These are phyloP conservation scores for Lasiurus cinereus DNA, from an alignment of 2,113 vertebrate genomes.

Conservation along the genomic window DNA sequence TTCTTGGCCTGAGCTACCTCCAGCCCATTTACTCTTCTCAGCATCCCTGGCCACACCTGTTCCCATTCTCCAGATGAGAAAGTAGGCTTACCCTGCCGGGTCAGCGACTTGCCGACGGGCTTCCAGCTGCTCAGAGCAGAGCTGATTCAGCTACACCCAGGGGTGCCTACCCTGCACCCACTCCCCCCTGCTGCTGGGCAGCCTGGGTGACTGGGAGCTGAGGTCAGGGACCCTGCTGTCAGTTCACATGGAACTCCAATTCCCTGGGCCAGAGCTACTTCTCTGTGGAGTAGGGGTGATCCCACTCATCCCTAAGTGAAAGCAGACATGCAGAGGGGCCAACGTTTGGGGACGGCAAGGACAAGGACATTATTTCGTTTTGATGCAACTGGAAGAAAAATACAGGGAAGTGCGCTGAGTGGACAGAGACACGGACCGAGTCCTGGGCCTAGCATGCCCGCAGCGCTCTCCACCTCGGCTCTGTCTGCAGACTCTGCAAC, in stretches of 20 bases:
- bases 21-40: neutral
- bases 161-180: too few species aligned
- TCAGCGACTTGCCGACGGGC: neutral
- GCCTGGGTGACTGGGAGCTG: neutral
- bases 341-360: too few species aligned
- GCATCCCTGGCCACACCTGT: neutral
- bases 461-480: neutral
- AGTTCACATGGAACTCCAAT: accelerated
- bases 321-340: neutral
- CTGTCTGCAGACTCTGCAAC: accelerated
- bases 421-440: neutral
- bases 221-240: accelerated
- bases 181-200: neutral
- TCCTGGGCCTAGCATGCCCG: too few species aligned
- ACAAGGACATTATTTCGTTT: neutral
- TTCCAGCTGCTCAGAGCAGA: too few species aligned
- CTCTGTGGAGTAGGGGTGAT: neutral
- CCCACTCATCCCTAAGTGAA: neutral
- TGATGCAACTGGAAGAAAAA: neutral
- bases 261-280: neutral
- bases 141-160: neutral
- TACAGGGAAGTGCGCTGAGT: neutral
- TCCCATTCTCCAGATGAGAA: neutral
- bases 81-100: neutral
- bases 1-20: neutral